Percentiles rank a stretch among this genome's conserved stretches.
These are phyloP conservation scores for Drepana arcuata DNA, from an alignment of 1,140 invertebrate species.

Conservation along the genomic window DNA sequence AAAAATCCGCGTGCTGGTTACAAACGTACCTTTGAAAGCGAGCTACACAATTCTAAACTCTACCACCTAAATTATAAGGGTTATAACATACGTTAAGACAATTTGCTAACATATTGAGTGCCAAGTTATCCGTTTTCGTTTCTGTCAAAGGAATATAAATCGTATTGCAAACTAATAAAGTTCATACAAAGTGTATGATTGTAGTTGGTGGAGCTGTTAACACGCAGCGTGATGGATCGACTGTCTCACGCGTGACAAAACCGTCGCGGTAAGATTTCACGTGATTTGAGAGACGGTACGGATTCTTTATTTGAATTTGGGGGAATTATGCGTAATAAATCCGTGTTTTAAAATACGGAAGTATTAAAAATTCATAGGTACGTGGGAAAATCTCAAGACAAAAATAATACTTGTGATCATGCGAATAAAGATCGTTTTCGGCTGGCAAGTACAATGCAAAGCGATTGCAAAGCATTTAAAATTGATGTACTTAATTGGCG, in stretches of 20 bases:
- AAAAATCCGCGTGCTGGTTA: constrained; percentile 23
- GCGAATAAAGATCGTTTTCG: no score
- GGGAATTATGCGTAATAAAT: no score
- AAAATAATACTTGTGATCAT: no score
- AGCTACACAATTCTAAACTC: constrained; percentile 11
- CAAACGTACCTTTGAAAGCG: constrained; percentile 6
- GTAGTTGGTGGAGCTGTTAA: constrained; percentile 28
- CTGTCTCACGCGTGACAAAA: constrained; percentile 41
- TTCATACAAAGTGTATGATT: not conserved
- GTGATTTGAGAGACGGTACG: constrained; percentile 37
- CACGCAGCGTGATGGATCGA: constrained; percentile 51
- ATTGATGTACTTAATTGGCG: no score
- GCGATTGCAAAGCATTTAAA: no score
- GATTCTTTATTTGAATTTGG: constrained; percentile 32
- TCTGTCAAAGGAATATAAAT: not conserved
- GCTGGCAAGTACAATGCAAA: no score
- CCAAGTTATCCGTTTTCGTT: constrained; percentile 7
- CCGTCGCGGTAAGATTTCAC: constrained; percentile 40
- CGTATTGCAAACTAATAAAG: constrained; percentile 5
- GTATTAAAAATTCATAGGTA: no score
- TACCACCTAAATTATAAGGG: constrained; percentile 1
- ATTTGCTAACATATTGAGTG: constrained; percentile 18
- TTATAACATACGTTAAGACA: constrained; percentile 8
- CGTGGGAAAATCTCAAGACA: no score
- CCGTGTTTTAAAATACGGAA: no score